phyloP scores from a whole-genome alignment of 2,888 invertebrate genomes.

The Carcina quercana region DNA sequence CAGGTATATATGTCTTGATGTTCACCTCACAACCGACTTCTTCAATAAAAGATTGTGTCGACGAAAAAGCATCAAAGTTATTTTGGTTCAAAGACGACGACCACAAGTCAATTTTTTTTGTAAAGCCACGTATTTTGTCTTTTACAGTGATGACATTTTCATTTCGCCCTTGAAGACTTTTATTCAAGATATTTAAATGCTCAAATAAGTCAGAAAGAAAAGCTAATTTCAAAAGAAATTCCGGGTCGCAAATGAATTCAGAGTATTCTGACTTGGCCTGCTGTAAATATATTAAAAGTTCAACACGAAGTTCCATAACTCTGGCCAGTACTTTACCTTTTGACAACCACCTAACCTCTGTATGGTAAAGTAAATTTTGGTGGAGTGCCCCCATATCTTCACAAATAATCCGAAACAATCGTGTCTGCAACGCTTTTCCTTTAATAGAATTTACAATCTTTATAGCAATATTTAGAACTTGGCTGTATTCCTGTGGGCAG shows the following conservation, averaged over 20 bases:
- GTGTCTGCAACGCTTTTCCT: constrained; percentile 5
- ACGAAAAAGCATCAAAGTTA: constrained; percentile 10
- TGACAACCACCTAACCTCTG: constrained; percentile 15
- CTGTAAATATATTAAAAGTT: constrained; percentile 6
- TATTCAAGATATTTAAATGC: constrained; percentile 18
- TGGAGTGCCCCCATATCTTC: constrained; percentile 13
- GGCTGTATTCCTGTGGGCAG: constrained; percentile 2
- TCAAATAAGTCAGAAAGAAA: constrained; percentile 20
- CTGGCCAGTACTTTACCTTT: constrained; percentile 15
- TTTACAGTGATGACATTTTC: constrained; percentile 22
- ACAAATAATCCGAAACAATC: constrained; percentile 6
- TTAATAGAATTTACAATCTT: constrained; percentile 7
- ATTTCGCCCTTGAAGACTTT: constrained; percentile 17
- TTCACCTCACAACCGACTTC: constrained; percentile 15
- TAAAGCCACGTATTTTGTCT: constrained; percentile 7
- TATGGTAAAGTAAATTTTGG: constrained; percentile 13
- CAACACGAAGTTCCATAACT: constrained; percentile 12
- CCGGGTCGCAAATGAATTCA: constrained; percentile 14
- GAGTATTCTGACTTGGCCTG: constrained; percentile 11
- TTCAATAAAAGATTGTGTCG: constrained; percentile 14
- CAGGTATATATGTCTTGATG: constrained; percentile 13
- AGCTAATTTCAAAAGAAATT: constrained; percentile 22
- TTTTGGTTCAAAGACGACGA: constrained; percentile 6
- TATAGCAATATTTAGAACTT: constrained; percentile 6
- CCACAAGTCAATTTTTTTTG: constrained; percentile 3